Conservation (phyloP, 2,888 invertebrate species). For the Caenorhabditis macrosperma region DNA sequence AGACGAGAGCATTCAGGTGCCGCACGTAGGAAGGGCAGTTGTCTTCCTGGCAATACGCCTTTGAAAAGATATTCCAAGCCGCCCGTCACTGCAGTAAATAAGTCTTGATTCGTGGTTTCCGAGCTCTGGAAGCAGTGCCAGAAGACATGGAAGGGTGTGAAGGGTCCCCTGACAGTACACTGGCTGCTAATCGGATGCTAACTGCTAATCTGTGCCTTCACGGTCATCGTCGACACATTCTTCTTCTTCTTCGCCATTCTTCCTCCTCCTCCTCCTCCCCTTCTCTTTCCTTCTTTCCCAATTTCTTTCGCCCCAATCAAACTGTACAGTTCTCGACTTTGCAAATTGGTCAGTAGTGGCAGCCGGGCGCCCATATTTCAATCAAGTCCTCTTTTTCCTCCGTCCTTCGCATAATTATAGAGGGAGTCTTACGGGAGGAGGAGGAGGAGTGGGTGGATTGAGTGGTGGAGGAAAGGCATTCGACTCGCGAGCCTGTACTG, state of each 20-base stretch:
- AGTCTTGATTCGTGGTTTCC: too few relatives aligned
- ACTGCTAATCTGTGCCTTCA: conserved; percentile 2
- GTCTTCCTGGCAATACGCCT: too few relatives aligned
- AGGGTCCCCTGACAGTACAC: neutral
- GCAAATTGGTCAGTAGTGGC: conserved; percentile 25
- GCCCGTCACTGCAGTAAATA: too few relatives aligned
- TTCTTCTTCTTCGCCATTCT: neutral
- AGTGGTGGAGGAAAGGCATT: neutral
- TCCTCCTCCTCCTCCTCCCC: neutral
- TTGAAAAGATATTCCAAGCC: too few relatives aligned
- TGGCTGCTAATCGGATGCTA: neutral
- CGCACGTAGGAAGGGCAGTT: too few relatives aligned
- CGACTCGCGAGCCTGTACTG: too few relatives aligned
- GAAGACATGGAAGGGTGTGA: too few relatives aligned
- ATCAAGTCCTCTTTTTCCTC: conserved; percentile 21
- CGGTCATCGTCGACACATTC: neutral
- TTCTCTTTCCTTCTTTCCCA: neutral
- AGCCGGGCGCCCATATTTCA: conserved; percentile 28
- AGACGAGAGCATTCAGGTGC: too few relatives aligned
- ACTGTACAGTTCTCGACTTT: conserved; percentile 33
- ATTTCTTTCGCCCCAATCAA: neutral
- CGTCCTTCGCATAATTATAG: conserved; percentile 41
- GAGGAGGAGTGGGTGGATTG: neutral
- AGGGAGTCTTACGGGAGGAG: neutral
- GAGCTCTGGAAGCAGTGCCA: too few relatives aligned